phyloP scores from a whole-genome alignment of 35 echinoderm and acorn worm genomes.

The Ophiothrix spiculata region DNA sequence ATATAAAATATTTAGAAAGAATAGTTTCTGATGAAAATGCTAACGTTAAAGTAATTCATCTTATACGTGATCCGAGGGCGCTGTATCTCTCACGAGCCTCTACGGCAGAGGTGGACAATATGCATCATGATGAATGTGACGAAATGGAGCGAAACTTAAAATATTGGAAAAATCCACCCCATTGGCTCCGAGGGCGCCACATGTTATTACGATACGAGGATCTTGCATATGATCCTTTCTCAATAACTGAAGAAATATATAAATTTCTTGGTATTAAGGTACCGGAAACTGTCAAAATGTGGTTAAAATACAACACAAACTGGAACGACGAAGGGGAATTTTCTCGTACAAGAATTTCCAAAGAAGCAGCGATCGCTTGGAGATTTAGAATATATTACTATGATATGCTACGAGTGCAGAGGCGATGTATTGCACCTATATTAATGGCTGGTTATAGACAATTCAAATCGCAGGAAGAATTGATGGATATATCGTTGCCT shows the following conservation, averaged over 20 bases:
- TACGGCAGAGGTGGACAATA: neutral
- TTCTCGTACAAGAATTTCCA: neutral
- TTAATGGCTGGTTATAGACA: neutral
- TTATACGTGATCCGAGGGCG: neutral
- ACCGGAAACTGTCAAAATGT: neutral
- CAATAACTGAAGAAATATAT: neutral
- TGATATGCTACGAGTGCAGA: neutral
- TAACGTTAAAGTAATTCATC: neutral
- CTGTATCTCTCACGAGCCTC: neutral
- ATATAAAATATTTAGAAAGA: neutral
- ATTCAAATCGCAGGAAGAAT: neutral
- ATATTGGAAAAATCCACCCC: neutral
- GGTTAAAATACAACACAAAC: neutral
- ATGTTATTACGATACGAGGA: neutral
- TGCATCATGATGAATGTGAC: neutral
- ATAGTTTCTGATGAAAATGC: neutral
- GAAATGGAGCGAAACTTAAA: neutral
- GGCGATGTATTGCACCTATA: neutral
- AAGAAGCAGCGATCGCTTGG: neutral
- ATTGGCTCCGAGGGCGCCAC: neutral
- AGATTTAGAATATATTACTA: neutral
- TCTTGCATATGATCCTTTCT: neutral
- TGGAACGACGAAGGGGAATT: neutral
- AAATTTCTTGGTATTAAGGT: neutral
- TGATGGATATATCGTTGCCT: neutral